Conservation (phyloP, 2,797 vertebrate genomes). For the Eospalax fontanierii region DNA sequence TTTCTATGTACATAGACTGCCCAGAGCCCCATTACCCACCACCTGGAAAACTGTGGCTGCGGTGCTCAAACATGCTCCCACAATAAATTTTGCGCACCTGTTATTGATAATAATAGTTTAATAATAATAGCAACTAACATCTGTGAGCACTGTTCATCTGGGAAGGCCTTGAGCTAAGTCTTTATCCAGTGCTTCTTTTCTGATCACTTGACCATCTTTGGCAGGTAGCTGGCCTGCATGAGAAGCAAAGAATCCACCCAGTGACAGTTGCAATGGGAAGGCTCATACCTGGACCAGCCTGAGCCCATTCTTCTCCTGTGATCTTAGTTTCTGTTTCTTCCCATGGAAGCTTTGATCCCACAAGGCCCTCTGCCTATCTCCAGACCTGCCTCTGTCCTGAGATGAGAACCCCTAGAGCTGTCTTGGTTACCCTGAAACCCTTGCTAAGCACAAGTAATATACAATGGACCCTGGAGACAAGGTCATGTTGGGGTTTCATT, state of each 20-base stretch:
- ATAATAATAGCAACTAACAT: constrained; percentile 63
- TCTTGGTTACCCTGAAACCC: constrained; percentile 1
- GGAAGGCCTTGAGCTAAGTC: constrained; percentile 9
- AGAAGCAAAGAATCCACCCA: background rate
- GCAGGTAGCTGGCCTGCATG: background rate
- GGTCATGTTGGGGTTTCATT: background rate
- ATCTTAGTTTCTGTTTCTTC: background rate
- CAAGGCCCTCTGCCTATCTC: background rate
- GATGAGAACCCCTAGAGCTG: background rate
- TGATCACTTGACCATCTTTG: background rate
- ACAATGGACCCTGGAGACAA: background rate
- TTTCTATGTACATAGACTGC: background rate
- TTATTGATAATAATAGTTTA: constrained; percentile 62
- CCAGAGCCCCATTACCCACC: background rate
- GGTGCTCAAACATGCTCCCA: constrained; percentile 38
- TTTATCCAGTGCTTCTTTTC: constrained; percentile 29
- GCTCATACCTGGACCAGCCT: background rate
- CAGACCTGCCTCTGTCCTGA: background rate
- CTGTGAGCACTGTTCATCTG: constrained; percentile 16
- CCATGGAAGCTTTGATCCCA: background rate
- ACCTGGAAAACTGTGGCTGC: constrained; percentile 47
- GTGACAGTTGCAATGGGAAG: background rate
- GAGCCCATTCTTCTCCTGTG: background rate
- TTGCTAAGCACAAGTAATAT: constrained; percentile 12
- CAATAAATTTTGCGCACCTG: constrained; percentile 52